Percentiles rank a stretch among this genome's conserved stretches.
Evolutionary conservation across 2,113 vertebrate genomes (phyloP).

Genomic region (Indicator maculatus): DNA sequence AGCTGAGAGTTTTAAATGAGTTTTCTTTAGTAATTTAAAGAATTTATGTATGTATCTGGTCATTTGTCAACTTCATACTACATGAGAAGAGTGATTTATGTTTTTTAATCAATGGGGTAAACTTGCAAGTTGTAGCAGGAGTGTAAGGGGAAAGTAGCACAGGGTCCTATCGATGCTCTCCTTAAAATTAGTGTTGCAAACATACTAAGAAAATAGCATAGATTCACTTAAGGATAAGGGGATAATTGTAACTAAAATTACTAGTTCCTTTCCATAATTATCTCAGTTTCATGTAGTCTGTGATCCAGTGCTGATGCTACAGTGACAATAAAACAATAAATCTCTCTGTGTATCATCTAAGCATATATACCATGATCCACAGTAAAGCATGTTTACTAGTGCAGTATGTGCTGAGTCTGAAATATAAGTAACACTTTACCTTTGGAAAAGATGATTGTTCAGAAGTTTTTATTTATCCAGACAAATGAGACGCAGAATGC

Average conservation of each 20-base stretch:
- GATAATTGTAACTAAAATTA: not conserved
- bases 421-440: not conserved
- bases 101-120: not conserved
- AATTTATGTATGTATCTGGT: slow-evolving; percentile 19
- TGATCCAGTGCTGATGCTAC: not conserved
- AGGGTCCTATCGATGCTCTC: not conserved
- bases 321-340: not conserved
- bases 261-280: not conserved
- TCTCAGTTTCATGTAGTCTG: not conserved
- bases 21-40: slow-evolving; percentile 12
- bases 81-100: not conserved
- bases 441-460: slow-evolving; percentile 1
- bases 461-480: slow-evolving; percentile 17
- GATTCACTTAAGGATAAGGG: not conserved
- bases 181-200: not conserved
- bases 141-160: not conserved
- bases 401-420: slow-evolving; percentile 6
- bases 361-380: not conserved
- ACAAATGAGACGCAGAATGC: not conserved
- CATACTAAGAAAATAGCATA: not conserved
- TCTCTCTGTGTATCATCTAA: not conserved
- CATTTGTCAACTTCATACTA: not conserved
- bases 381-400: slow-evolving; percentile 3
- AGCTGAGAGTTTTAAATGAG: slow-evolving; percentile 40
- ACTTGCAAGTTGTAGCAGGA: not conserved